A percentile compares a stretch with the other conserved stretches of the same genome.
Evolutionary conservation across 2,888 invertebrate genomes (phyloP).

Genomic region (Oscheius sp.): DNA sequence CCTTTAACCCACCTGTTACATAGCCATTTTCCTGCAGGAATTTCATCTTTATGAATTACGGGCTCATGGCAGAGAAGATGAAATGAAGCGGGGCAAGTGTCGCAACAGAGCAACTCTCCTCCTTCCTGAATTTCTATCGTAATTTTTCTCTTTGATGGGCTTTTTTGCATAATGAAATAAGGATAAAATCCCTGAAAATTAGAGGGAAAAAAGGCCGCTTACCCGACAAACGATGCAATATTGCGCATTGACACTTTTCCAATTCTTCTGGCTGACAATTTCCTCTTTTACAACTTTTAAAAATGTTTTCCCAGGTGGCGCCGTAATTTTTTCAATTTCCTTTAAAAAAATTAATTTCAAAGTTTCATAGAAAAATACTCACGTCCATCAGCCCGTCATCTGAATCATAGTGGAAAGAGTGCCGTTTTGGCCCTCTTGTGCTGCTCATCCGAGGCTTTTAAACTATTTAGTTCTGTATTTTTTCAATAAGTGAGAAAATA

Average conservation of each 20-base stretch:
- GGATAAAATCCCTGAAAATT: not conserved
- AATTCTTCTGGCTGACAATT: conserved; percentile 31
- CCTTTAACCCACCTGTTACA: conserved; percentile 32
- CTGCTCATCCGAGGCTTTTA: not conserved
- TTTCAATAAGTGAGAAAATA: not conserved
- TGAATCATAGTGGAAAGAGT: conserved; percentile 31
- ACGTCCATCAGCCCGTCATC: conserved; percentile 31
- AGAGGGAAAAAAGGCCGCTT: conserved; percentile 3
- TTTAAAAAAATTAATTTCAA: not conserved
- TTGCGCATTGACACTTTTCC: conserved; percentile 42
- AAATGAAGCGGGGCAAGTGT: conserved; percentile 93
- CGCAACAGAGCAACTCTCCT: conserved; percentile 93
- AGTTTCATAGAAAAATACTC: not conserved
- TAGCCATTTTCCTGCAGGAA: conserved; percentile 78
- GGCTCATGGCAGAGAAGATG: conserved; percentile 96
- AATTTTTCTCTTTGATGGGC: too few relatives aligned
- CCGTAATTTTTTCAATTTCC: conserved; percentile 27
- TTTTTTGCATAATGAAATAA: too few relatives aligned
- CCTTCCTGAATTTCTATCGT: conserved; percentile 85
- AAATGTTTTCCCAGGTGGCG: conserved; percentile 23
- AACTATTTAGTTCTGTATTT: not conserved
- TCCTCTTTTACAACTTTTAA: conserved; percentile 10
- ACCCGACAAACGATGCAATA: conserved; percentile 45
- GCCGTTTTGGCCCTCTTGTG: conserved; percentile 12
- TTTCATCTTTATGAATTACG: conserved; percentile 87